Conservation (phyloP, 2,113 vertebrate species). For the Vireo altiloquus region DNA sequence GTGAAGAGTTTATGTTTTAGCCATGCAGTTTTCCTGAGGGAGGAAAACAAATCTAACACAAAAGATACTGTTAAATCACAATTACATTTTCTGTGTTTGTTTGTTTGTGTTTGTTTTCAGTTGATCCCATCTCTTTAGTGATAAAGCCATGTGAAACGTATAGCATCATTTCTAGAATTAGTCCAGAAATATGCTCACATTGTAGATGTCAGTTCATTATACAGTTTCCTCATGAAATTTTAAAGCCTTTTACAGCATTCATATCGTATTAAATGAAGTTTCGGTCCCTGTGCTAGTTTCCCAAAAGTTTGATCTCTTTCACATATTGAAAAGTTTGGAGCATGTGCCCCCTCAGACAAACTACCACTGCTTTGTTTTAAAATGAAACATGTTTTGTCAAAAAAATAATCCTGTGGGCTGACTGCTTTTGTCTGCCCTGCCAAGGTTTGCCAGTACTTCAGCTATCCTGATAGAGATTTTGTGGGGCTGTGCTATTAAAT, state of each 20-base stretch:
- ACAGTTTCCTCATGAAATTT: background rate
- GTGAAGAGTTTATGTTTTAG: conserved; percentile 35
- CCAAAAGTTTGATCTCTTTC: background rate
- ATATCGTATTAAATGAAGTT: background rate
- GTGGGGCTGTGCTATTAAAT: background rate
- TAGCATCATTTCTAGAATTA: background rate
- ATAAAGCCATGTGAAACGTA: background rate
- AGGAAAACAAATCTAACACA: background rate
- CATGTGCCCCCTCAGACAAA: background rate
- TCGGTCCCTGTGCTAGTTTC: background rate
- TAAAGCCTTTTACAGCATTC: background rate
- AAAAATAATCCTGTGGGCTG: background rate
- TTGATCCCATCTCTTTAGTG: background rate
- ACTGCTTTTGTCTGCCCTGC: background rate
- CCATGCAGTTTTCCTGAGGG: background rate
- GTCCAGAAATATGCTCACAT: background rate
- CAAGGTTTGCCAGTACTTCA: background rate
- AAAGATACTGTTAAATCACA: background rate
- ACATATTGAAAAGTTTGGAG: background rate
- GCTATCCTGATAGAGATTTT: background rate
- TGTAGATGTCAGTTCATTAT: background rate
- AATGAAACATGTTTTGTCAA: background rate
- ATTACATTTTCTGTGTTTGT: background rate
- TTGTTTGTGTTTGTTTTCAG: background rate
- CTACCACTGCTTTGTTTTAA: background rate